Base-by-base conservation (phyloP, 2,113 vertebrate genomes). In the Chlorodrepanis virens region DNA sequence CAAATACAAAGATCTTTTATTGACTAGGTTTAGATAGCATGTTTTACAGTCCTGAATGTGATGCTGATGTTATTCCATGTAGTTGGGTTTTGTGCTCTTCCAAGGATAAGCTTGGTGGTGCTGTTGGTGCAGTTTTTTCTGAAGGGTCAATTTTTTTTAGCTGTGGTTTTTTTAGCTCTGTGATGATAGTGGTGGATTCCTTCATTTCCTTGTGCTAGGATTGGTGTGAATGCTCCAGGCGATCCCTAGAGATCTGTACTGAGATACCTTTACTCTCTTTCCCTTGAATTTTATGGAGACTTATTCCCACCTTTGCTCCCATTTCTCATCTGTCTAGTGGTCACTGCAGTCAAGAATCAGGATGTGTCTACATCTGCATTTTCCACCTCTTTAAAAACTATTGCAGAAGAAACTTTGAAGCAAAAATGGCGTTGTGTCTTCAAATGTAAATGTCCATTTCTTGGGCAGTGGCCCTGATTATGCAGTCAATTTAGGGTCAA, bases 181-280 rank as follows among this genome's bases (percentile, higher is more conserved):
- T 81, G 22, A 12, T 68, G 35, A n/a, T 35, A 13, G 14, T 37
- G 10, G 10, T 40, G 10, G 5, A n/a, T 83, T 83, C 50, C 29
- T 52, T 82, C 3, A 13, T 61, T 83, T 49, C 37, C 10, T 63
- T n/a, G 3, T 16, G 28, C 18, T 19, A 8, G 14, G n/a, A 10
- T 49, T 72, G 42, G 31, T 44, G 50, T 56, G 28, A 69, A 61
- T 37, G 24, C 22, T 64, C 29, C 22, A 27, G 14, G 10, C 25
- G 11, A 83, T 89, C 0, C 0, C 39, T 56, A 3, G 31, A 54
- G 29, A 6, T 40, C 29, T 54, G 0, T 25, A 9, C 15, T 76
- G 37, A 71, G 27, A 14, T 54, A 20, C 0, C 0, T 52, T 80
- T 80, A 24, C 5, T 86, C 40, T 60, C 29, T 56, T 85, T 45